phyloP scores from a whole-genome alignment of 2,113 vertebrate species.

The Actenoides hombroni region DNA sequence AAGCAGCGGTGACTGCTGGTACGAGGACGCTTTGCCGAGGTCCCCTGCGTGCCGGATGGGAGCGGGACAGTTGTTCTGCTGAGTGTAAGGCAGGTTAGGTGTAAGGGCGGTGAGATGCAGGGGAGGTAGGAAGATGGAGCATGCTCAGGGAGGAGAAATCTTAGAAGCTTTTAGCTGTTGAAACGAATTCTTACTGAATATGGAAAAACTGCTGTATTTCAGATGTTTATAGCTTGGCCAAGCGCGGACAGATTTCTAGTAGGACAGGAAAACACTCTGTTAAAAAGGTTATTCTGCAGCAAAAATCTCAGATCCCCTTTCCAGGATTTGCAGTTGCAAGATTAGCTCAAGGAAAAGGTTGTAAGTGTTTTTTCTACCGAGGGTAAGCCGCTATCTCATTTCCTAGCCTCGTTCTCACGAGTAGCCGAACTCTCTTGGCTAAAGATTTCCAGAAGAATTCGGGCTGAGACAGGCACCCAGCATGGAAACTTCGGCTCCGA shows the following conservation, averaged over 20 bases:
- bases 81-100: not conserved
- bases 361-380: not conserved
- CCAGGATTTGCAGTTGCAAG: conserved; percentile 43
- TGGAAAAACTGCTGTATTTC: conserved; percentile 40
- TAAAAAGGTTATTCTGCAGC: conserved; percentile 49
- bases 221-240: conserved; percentile 46
- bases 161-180: conserved; percentile 37
- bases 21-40: not conserved
- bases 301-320: conserved; percentile 16
- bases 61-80: not conserved
- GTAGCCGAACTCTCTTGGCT: not conserved
- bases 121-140: not conserved
- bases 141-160: not conserved
- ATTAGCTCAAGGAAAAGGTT: conserved; percentile 40
- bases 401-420: conserved; percentile 5
- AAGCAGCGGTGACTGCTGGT: not conserved
- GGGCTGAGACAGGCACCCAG: not conserved
- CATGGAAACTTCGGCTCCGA: conserved; percentile 1
- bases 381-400: conserved; percentile 1
- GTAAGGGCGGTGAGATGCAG: not conserved
- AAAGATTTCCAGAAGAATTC: not conserved
- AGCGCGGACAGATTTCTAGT: conserved; percentile 37
- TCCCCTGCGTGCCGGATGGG: not conserved
- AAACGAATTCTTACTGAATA: conserved; percentile 10
- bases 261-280: conserved; percentile 53